A percentile compares a stretch with the other conserved stretches of the same genome.
Evolutionary conservation across 1,140 invertebrate species (phyloP).

Genomic region (Dolichoris vasculosae): DNA sequence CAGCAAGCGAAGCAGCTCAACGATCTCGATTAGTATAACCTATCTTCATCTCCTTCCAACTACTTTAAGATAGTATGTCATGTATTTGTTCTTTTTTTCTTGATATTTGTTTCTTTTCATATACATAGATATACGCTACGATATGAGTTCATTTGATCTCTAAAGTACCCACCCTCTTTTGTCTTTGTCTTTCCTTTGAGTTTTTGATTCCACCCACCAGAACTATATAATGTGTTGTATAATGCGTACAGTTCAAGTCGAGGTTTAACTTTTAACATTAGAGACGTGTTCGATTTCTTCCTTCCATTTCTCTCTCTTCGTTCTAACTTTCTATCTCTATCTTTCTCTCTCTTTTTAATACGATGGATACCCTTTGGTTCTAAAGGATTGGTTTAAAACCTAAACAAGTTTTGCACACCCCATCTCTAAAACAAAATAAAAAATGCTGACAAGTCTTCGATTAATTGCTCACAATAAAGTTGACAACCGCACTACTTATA

Average conservation of each 20-base stretch:
- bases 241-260: constrained; percentile 28
- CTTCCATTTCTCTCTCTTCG: constrained; percentile 1
- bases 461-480: constrained; percentile 50
- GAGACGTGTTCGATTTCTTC: background rate
- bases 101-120: background rate
- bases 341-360: constrained; percentile 8
- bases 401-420: background rate
- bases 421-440: constrained; percentile 49
- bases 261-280: constrained; percentile 9
- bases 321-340: background rate
- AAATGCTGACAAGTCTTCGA: constrained; percentile 48
- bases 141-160: background rate
- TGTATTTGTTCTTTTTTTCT: constrained; percentile 2
- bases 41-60: background rate
- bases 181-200: constrained; percentile 32
- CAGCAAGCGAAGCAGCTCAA: constrained; percentile 59
- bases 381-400: background rate
- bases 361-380: background rate
- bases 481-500: constrained; percentile 43
- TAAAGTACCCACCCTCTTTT: constrained; percentile 25
- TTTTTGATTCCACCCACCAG: constrained; percentile 11
- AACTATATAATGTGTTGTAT: constrained; percentile 29
- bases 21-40: constrained; percentile 63
- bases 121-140: background rate
- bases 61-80: constrained; percentile 11